Percentiles rank a stretch among this genome's conserved stretches.
Evolutionary conservation across 1,140 invertebrate genomes (phyloP).

Genomic region (Homarus americanus): DNA sequence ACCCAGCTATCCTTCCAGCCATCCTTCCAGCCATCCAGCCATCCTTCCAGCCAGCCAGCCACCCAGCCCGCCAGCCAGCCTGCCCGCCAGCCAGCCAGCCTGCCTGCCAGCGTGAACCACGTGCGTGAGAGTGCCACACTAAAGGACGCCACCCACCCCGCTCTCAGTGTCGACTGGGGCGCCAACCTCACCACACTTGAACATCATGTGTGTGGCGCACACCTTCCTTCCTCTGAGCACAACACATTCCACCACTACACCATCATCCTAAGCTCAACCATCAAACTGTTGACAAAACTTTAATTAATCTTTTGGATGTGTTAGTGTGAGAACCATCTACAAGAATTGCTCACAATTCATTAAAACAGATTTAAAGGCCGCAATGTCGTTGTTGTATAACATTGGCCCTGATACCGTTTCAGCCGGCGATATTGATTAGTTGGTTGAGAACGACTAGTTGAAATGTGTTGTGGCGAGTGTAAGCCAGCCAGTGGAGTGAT

Average conservation of each 20-base stretch:
- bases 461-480: not conserved
- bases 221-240: not conserved
- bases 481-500: conserved; percentile 5
- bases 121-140: conserved; percentile 49
- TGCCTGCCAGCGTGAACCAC: conserved; percentile 45
- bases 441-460: conserved; percentile 9
- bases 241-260: not conserved
- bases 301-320: not conserved
- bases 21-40: too few relatives aligned
- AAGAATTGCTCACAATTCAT: not conserved
- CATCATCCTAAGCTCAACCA: not conserved
- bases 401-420: conserved; percentile 16
- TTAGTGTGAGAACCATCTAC: not conserved
- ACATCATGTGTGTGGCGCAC: too few relatives aligned
- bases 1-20: too few relatives aligned
- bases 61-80: too few relatives aligned
- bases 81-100: too few relatives aligned
- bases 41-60: too few relatives aligned
- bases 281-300: not conserved
- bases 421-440: conserved; percentile 54
- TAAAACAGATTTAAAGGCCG: not conserved
- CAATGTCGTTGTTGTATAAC: not conserved
- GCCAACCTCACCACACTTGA: conserved; percentile 32
- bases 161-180: conserved; percentile 28
- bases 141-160: conserved; percentile 40